Base-by-base conservation (phyloP, 2,888 invertebrate species). In the Galeopsomyia nigrocyanea region DNA sequence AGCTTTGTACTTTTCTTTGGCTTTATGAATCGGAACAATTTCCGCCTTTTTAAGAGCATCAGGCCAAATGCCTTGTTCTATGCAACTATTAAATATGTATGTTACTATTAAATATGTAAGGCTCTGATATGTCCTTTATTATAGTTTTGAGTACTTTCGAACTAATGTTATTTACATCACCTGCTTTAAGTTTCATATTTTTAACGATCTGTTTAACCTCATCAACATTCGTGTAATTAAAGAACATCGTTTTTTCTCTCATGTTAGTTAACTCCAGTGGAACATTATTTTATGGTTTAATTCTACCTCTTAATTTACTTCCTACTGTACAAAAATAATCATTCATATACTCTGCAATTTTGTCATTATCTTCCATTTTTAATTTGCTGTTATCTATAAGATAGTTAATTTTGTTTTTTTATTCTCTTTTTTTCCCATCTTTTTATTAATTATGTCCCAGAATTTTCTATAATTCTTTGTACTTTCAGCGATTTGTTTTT, bases 1-100 rank as follows among this genome's bases (percentile, higher is more conserved):
- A 14, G n/a, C n/a, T 0, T n/a, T n/a, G n/a, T n/a, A n/a, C n/a
- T n/a, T n/a, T n/a, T n/a, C n/a, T n/a, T n/a, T n/a, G n/a, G n/a
- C 60, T 68, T 77, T 78, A 53, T 68, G 63, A 39, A 77, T 72
- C 22, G 77, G 77, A 55, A 68, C 26, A 17, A 68, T 19, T 26
- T 68, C 68, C 0, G 68, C n/a, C n/a, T n/a, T n/a, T n/a, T n/a
- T n/a, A n/a, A n/a, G n/a, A n/a, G n/a, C n/a, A n/a, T n/a, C n/a
- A n/a, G n/a, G n/a, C n/a, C 68, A 66, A 39, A 57, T 57, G 1
- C 13, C n/a, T 7, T 10, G 9, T 31, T 66, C 57, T 51, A 66
- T 66, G 3, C 57, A 57, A 9, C 14, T 13, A 57, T 66, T 66
- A 39, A 56, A 66, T 9, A 66, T 66, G 16, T 56, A 31, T 14